Conservation (phyloP, 2,797 vertebrate genomes). For the Falco peregrinus region DNA sequence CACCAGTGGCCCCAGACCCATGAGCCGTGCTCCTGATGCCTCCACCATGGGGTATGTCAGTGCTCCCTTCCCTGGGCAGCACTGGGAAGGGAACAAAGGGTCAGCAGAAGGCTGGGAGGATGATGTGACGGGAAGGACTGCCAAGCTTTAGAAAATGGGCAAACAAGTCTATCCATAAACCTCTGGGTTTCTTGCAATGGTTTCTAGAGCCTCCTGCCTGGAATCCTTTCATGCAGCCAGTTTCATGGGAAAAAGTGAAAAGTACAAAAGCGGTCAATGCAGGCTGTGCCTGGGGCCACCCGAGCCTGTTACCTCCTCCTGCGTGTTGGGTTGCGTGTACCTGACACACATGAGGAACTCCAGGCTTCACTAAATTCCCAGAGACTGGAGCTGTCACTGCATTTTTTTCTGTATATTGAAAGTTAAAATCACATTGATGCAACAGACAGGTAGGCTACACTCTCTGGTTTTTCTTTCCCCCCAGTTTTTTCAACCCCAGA, state of each 20-base stretch:
- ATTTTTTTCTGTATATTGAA: not conserved
- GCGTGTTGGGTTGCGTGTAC: not conserved
- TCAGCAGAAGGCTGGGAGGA: not conserved
- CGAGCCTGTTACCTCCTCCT: not conserved
- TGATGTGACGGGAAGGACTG: not conserved
- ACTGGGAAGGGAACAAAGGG: not conserved
- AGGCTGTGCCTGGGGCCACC: not conserved
- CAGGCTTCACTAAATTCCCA: not conserved
- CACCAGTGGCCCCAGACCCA: not conserved
- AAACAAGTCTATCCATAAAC: not conserved
- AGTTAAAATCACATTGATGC: not conserved
- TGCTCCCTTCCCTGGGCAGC: not conserved
- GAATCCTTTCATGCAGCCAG: not conserved
- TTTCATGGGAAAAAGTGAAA: not conserved
- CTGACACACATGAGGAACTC: not conserved
- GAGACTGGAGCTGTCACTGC: not conserved
- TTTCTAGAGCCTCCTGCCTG: not conserved
- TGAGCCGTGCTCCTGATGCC: not conserved
- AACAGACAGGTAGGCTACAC: not conserved
- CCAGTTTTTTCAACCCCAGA: not conserved
- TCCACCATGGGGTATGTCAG: rapidly evolving
- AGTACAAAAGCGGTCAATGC: not conserved
- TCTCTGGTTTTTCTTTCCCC: not conserved
- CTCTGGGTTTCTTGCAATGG: not conserved
- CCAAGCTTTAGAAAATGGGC: not conserved